Evolutionary conservation across 37 sponge, comb jelly and placozoan species (phyloP), one percentile per base, ranked within the genome.

Genomic region (Hormiphora californensis): DNA sequence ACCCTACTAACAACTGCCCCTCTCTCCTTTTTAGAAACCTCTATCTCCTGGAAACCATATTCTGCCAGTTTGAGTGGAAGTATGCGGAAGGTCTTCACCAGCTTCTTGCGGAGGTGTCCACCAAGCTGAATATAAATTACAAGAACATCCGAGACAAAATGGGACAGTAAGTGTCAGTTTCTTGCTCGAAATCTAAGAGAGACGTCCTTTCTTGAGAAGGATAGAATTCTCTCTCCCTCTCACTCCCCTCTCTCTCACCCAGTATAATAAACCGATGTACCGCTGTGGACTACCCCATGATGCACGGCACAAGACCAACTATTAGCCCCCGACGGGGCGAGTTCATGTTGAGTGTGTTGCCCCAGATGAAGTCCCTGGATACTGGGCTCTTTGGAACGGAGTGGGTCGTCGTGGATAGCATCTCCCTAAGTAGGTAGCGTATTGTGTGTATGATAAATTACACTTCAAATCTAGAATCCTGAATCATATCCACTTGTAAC

Each of bases 61-160:
- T 73, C 0, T 43, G 46, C 5, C 81, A 73, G 81, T 73, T 73
- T 41, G 46, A 73, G 46, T 73, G 81, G 81, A 73, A 73, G 46
- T 73, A 73, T 28, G 81, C 81, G 1, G 81, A 73, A 17, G 81
- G 81, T 0, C 46, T 73, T 4, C 81, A 73, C 81, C 40, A 33
- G 1, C 44, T 73, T 1, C 35, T 73, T 43, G 81, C 40, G 2
- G 19, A 33, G n/a, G 38, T 73, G 0, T 21, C 12, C 5, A n/a
- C 8, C 2, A 73, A 73, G 27, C 46, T 73, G 7, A 73, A 73
- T 46, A 73, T 23, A 43, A 73, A 41, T 30, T 73, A 73, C 81
- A 73, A 73, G 27, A 73, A 73, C 46, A 46, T 73, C 1, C 9
- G 81, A 17, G 81, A 73, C 46, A 27, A 33, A 3, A 19, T 73